phyloP scores from a whole-genome alignment of 2,888 invertebrate genomes.

The Parascotia fuliginaria region DNA sequence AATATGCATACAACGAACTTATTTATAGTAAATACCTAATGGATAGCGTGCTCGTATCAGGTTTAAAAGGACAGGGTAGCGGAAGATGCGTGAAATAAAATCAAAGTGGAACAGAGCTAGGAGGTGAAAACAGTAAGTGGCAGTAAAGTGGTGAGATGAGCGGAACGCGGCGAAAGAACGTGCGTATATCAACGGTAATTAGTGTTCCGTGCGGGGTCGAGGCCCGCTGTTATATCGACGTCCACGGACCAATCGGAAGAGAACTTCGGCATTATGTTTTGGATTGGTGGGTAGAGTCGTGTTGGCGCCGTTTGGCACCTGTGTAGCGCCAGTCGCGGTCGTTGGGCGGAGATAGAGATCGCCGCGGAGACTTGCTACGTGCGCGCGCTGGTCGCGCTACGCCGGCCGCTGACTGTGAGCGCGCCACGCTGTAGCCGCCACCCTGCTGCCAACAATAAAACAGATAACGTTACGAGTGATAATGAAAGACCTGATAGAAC shows the following conservation, averaged over 20 bases:
- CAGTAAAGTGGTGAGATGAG: conserved; percentile 81
- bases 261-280: conserved; percentile 25
- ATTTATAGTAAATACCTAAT: conserved; percentile 45
- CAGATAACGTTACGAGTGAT: no score
- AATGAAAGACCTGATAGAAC: no score
- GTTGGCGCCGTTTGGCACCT: conserved; percentile 73
- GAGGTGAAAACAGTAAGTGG: conserved; percentile 79
- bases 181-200: conserved; percentile 73
- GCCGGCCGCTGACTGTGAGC: conserved; percentile 95
- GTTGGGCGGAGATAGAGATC: conserved; percentile 93
- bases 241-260: conserved; percentile 55
- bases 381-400: conserved; percentile 81
- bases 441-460: conserved; percentile 56
- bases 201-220: conserved; percentile 84
- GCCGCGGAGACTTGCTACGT: conserved; percentile 93
- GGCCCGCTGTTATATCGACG: conserved; percentile 56
- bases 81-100: conserved; percentile 78
- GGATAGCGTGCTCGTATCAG: conserved; percentile 75
- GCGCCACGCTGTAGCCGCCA: conserved; percentile 85
- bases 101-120: conserved; percentile 72
- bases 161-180: conserved; percentile 73
- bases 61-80: conserved; percentile 71
- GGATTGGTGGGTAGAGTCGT: conserved; percentile 53
- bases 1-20: conserved; percentile 44
- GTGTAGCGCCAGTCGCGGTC: conserved; percentile 87